Conservation (phyloP, 1,140 invertebrate genomes). For the Drosophila setifemur region DNA sequence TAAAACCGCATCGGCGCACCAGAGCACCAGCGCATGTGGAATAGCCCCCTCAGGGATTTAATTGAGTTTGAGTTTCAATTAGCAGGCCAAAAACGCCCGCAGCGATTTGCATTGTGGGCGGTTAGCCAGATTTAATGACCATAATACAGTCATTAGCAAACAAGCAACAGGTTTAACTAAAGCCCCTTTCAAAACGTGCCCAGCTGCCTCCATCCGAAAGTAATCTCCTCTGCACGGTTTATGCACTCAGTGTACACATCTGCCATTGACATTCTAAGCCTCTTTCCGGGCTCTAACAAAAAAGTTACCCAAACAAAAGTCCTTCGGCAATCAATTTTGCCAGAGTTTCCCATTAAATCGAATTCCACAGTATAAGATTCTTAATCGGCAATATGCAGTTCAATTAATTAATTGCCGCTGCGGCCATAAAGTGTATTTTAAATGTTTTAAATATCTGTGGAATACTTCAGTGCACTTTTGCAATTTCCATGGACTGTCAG, state of each 20-base stretch:
- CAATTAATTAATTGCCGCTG: background rate
- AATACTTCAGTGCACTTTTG: background rate
- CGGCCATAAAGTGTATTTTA: background rate
- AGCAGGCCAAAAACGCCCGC: conserved; percentile 13
- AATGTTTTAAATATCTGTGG: background rate
- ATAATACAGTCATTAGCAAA: conserved; percentile 7
- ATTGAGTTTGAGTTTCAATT: conserved; percentile 28
- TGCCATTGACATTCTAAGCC: conserved; percentile 46
- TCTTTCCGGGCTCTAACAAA: background rate
- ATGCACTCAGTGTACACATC: background rate
- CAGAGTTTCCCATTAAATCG: conserved; percentile 13
- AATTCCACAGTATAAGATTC: background rate
- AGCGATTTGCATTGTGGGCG: background rate
- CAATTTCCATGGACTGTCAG: background rate
- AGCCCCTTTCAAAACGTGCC: background rate
- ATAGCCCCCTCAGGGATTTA: conserved; percentile 1
- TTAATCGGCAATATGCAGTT: background rate
- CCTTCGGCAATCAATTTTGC: conserved; percentile 35
- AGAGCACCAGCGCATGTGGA: conserved; percentile 17
- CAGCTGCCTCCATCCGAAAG: conserved; percentile 9
- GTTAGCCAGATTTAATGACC: conserved; percentile 11
- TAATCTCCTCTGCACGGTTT: background rate
- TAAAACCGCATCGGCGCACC: too few species aligned
- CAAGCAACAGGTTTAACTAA: conserved; percentile 22
- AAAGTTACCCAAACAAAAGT: conserved; percentile 14